phyloP scores from a whole-genome alignment of 1,140 invertebrate genomes.

The Thaumetopoea pityocampa region DNA sequence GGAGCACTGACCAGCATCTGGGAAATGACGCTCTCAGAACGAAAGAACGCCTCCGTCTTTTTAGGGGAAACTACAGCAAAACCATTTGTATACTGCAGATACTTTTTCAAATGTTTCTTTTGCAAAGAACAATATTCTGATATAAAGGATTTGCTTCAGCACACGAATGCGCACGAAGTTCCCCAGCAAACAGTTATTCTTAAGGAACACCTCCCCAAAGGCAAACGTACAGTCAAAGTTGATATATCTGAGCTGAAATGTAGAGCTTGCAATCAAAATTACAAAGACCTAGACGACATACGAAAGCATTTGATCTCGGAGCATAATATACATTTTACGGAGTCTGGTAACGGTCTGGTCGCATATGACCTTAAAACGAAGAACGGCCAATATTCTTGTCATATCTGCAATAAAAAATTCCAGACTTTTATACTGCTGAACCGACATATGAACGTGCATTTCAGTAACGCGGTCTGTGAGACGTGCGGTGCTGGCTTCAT shows the following conservation, averaged over 20 bases:
- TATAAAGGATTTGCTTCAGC: conserved; percentile 32
- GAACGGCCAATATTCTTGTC: conserved; percentile 41
- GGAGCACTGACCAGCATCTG: conserved; percentile 43
- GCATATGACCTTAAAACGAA: conserved; percentile 39
- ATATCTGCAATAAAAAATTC: conserved; percentile 44
- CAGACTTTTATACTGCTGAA: conserved; percentile 51
- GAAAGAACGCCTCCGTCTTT: conserved; percentile 42
- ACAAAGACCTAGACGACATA: conserved; percentile 31
- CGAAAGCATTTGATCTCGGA: conserved; percentile 31
- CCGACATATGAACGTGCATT: conserved; percentile 57
- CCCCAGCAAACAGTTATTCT: conserved; percentile 29
- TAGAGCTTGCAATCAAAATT: conserved; percentile 29
- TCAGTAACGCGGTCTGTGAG: conserved; percentile 53
- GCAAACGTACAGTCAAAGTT: conserved; percentile 42
- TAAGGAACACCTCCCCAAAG: conserved; percentile 41
- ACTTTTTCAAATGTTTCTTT: conserved; percentile 57
- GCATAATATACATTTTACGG: conserved; percentile 39
- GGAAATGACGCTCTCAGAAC: conserved; percentile 51
- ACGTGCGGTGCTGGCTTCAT: conserved; percentile 59
- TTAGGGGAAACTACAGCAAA: conserved; percentile 37
- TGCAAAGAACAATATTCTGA: conserved; percentile 43
- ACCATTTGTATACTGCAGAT: conserved; percentile 48
- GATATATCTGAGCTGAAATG: conserved; percentile 49
- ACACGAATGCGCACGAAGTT: conserved; percentile 28
- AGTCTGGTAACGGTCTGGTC: conserved; percentile 42